Evolutionary conservation across 2,888 invertebrate species (phyloP).

Genomic region (Orchesellides sinensis): DNA sequence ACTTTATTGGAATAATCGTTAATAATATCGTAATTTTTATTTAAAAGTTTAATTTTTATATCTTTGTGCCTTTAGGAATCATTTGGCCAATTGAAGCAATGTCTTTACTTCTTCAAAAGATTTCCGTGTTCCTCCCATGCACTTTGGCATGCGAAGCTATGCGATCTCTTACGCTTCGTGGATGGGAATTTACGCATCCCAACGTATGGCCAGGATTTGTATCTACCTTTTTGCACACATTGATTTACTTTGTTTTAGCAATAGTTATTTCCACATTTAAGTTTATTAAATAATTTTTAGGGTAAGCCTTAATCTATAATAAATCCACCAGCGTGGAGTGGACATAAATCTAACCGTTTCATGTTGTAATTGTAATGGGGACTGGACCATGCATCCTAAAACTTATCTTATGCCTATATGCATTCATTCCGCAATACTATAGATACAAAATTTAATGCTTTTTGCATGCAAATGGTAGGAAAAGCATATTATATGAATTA

Average conservation of each 20-base stretch:
- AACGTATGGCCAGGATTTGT: slow-evolving; percentile 61
- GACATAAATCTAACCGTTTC: too few relatives aligned
- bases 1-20: too few relatives aligned
- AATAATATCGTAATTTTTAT: too few relatives aligned
- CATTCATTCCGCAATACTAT: too few relatives aligned
- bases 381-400: too few relatives aligned
- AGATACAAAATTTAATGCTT: too few relatives aligned
- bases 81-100: slow-evolving; percentile 84
- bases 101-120: slow-evolving; percentile 82
- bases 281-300: neutral
- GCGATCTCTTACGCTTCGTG: neutral
- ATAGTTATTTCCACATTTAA: slow-evolving; percentile 21
- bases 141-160: slow-evolving; percentile 57
- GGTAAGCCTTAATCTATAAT: neutral
- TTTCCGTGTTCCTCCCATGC: slow-evolving; percentile 79
- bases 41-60: neutral
- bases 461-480: too few relatives aligned
- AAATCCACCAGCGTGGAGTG: too few relatives aligned
- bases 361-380: too few relatives aligned
- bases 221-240: slow-evolving; percentile 26
- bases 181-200: slow-evolving; percentile 51
- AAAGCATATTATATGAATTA: too few relatives aligned
- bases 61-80: too few relatives aligned
- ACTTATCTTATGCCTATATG: too few relatives aligned
- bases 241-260: slow-evolving; percentile 34